A percentile compares a stretch with the other conserved stretches of the same genome.
Conservation (phyloP, 2,888 invertebrate genomes). For the Lydus trimaculatus region DNA sequence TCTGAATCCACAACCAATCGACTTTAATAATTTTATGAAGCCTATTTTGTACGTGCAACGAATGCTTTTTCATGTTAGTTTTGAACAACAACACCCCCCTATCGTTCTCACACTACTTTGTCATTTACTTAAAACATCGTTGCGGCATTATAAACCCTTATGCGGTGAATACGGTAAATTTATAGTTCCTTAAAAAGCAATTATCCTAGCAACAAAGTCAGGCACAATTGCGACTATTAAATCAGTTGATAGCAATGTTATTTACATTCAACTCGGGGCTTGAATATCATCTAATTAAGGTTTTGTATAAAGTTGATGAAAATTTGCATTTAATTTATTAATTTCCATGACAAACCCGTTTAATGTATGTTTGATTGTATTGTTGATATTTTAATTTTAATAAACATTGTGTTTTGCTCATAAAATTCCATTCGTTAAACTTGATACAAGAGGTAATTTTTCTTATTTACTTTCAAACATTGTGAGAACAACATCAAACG, state of each 20-base stretch:
- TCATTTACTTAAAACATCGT: constrained; percentile 37
- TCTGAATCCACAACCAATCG: not conserved
- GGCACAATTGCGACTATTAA: constrained; percentile 45
- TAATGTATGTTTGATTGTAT: not conserved
- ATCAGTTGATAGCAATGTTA: constrained; percentile 35
- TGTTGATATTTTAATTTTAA: not conserved
- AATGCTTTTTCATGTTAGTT: not conserved
- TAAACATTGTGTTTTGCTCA: not conserved
- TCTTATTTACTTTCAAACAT: not conserved
- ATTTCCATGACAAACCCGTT: not conserved
- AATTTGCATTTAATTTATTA: constrained; percentile 6
- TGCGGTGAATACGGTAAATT: constrained; percentile 48
- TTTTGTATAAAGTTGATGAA: not conserved
- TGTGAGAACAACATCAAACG: constrained; percentile 1
- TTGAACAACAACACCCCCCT: not conserved
- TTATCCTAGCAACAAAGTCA: constrained; percentile 41
- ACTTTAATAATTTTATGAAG: too few species aligned
- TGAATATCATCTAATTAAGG: constrained; percentile 19
- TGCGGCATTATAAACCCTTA: constrained; percentile 43
- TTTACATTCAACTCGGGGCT: not conserved
- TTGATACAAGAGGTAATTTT: not conserved
- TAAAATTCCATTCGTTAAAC: not conserved
- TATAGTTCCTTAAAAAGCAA: constrained; percentile 55
- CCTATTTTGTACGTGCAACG: not conserved
- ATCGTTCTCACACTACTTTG: not conserved